phyloP scores from a whole-genome alignment of 2,888 invertebrate species.

The Willowsia nigromaculata region DNA sequence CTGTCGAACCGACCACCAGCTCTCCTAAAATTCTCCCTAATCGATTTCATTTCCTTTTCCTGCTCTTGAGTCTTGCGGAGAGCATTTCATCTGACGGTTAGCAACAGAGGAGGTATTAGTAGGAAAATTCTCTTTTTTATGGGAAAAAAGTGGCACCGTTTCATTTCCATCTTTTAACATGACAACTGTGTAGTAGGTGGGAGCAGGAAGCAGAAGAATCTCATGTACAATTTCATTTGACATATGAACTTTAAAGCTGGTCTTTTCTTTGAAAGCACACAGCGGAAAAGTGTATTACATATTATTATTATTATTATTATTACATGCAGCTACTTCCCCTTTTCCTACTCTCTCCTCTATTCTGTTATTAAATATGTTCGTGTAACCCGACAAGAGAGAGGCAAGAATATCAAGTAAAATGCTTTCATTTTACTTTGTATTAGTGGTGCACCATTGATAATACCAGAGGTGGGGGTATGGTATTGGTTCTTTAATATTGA shows the following conservation, averaged over 20 bases:
- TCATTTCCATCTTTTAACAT: not conserved
- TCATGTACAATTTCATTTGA: not conserved
- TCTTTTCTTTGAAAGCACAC: not conserved
- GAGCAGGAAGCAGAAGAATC: not conserved
- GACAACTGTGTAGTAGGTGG: not conserved
- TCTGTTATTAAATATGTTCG: not conserved
- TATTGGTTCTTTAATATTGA: not conserved
- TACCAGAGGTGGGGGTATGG: too few species aligned
- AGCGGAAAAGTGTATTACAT: not conserved
- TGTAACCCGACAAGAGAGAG: not conserved
- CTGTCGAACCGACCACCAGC: too few species aligned
- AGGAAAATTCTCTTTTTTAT: too few species aligned
- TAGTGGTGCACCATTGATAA: not conserved
- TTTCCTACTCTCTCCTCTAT: not conserved
- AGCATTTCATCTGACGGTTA: too few species aligned
- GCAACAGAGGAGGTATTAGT: too few species aligned
- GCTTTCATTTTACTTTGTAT: not conserved
- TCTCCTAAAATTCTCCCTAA: too few species aligned
- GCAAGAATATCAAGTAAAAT: not conserved
- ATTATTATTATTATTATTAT: too few species aligned
- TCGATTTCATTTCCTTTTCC: too few species aligned
- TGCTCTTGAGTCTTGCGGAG: too few species aligned
- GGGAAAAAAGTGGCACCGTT: not conserved
- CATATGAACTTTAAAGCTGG: conserved; percentile 6
- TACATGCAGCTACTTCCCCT: not conserved